Evolutionary conservation across 1,140 invertebrate species (phyloP).

Genomic region (Meloidogyne floridensis): DNA sequence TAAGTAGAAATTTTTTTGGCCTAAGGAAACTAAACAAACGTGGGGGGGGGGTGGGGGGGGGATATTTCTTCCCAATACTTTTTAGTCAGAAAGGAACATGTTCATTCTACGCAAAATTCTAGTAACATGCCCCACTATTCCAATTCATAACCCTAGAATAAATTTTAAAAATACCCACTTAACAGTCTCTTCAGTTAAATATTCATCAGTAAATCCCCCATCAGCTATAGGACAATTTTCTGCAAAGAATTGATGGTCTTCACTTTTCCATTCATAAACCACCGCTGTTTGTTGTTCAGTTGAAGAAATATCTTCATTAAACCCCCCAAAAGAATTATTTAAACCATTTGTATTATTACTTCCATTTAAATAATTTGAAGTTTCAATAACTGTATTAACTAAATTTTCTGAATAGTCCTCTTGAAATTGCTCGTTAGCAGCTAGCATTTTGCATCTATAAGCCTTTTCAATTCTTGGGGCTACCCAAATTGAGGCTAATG

Average conservation of each 20-base stretch:
- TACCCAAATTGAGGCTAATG: conserved; percentile 60
- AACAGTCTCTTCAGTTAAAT: neutral
- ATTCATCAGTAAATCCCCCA: neutral
- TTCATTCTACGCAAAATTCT: no score
- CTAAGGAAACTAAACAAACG: no score
- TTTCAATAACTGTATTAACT: neutral
- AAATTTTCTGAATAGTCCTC: conserved; percentile 26
- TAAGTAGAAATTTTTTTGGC: no score
- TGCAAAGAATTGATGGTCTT: conserved; percentile 14
- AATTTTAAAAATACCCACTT: neutral
- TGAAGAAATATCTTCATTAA: neutral
- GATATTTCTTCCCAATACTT: no score
- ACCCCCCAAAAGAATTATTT: neutral
- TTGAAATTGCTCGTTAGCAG: conserved; percentile 41
- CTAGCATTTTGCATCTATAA: conserved; percentile 45
- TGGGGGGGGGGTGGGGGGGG: no score
- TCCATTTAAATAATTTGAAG: no score
- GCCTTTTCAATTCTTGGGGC: conserved; percentile 37
- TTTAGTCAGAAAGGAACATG: no score
- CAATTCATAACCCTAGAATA: no score
- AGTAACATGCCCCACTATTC: no score
- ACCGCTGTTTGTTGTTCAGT: neutral
- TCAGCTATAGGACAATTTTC: neutral
- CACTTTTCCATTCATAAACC: conserved; percentile 6
- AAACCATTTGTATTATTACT: neutral